Conservation (phyloP, 2,797 vertebrate species). For the Zalophus californianus region DNA sequence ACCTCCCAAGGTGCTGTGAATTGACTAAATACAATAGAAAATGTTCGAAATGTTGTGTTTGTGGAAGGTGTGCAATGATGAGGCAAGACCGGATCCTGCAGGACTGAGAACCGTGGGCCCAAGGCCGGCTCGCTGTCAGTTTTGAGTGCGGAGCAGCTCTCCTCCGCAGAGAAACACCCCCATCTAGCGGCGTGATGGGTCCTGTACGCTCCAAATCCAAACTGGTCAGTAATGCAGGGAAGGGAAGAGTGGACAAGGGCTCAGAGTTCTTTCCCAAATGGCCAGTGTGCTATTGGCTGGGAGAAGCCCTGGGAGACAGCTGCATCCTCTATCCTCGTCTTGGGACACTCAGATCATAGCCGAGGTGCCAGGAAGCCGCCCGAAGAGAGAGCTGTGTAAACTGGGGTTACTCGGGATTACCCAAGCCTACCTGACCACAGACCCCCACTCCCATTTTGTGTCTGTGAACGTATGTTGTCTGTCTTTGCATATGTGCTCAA, state of each 20-base stretch:
- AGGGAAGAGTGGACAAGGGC: background rate
- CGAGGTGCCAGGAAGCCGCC: background rate
- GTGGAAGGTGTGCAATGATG: no score
- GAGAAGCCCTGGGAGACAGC: background rate
- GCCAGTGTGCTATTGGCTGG: background rate
- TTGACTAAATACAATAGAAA: background rate
- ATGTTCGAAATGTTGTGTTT: background rate
- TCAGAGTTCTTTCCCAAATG: background rate
- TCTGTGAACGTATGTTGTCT: background rate
- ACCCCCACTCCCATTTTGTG: background rate
- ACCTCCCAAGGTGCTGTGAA: background rate
- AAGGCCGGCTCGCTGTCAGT: fast-evolving
- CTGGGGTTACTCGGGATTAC: background rate
- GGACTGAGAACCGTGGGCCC: background rate
- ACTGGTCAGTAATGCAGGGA: background rate
- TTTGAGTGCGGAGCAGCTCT: fast-evolving
- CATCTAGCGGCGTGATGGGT: conserved; percentile 61
- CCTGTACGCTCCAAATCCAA: background rate
- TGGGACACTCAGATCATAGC: background rate
- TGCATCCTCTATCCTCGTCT: background rate
- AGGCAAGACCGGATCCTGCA: fast-evolving
- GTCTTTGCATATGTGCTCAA: background rate
- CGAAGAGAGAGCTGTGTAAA: background rate
- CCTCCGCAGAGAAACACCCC: conserved; percentile 38
- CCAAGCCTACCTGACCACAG: background rate